Base-by-base conservation (phyloP, 1,140 invertebrate species). In the Ceratosolen solmsi region DNA sequence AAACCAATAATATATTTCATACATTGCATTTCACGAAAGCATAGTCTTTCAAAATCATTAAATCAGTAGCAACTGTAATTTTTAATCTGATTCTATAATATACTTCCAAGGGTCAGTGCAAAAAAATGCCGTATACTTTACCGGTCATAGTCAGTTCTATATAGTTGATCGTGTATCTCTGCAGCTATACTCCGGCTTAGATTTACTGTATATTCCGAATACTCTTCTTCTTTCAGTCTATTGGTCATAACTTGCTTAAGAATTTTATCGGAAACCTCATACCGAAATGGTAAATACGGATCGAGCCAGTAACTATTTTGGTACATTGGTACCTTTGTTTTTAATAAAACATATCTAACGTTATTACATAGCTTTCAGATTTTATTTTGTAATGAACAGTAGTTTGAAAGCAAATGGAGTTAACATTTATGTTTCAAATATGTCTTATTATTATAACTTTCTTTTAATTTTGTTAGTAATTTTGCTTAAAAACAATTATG, bases 231-330 rank as follows among this genome's bases (percentile, higher is more conserved):
- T 41, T 46, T 56, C 11, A 89, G 79, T 0, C 58, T 54, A 2
- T 77, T 73, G 2, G 41, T 80, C 86, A 89, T 87, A 0, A 86
- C 80, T 20, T 83, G 11, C 7, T 82, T 77, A 33, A 89, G 82
- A 25, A 89, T 86, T 70, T 79, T 84, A 51, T 88, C 87, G 8
- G 87, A 86, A 0, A 82, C 54, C 60, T 86, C 80, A 11, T n/a
- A 63, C 0, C 83, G 83, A n/a, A 87, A 87, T 1, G 84, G 85
- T 65, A 86, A 83, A 20, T 71, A 68, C 46, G 87, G 75, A 20
- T 85, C 72, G 0, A 89, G 75, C 9, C 85, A 83, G 83, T 88
- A 89, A 60, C 85, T 89, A 75, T 89, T 89, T 79, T 87, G 85
- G 56, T 87, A 89, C 83, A 49, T 84, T 60, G 87, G 87, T 1